Percentiles rank a stretch among this genome's conserved stretches.
Evolutionary conservation across 30 jellyfish, hydroid and myxozoan genomes (phyloP).

Genomic region (Catostylus mosaicus): DNA sequence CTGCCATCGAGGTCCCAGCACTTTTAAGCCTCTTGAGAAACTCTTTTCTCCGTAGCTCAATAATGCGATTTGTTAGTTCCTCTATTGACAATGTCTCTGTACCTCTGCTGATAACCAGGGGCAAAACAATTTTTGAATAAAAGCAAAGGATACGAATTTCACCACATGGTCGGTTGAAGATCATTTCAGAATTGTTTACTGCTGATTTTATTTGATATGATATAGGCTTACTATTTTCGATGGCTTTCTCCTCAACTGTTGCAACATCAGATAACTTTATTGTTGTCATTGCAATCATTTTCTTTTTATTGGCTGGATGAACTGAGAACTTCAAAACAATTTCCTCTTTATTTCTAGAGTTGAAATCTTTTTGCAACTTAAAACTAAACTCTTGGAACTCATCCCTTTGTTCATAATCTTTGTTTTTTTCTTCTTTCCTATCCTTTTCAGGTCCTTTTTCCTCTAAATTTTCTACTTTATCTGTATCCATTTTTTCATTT

Average conservation of each 20-base stretch:
- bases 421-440: neutral
- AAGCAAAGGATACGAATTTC: conserved; percentile 33
- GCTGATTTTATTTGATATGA: conserved; percentile 26
- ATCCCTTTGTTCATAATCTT: neutral
- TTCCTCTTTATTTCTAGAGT: conserved; percentile 34
- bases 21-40: conserved; percentile 54
- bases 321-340: conserved; percentile 65
- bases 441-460: neutral
- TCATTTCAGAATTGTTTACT: conserved; percentile 51
- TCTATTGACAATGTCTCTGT: conserved; percentile 73
- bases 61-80: conserved; percentile 63
- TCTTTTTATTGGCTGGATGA: conserved; percentile 71
- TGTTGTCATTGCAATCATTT: conserved; percentile 70
- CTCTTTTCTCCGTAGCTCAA: conserved; percentile 43
- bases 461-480: neutral
- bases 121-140: conserved; percentile 31
- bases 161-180: conserved; percentile 77
- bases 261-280: conserved; percentile 35
- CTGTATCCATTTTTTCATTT: neutral
- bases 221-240: conserved; percentile 2
- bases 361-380: conserved; percentile 29
- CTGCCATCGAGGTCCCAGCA: conserved; percentile 74
- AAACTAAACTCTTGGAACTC: conserved; percentile 58
- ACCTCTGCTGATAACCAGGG: conserved; percentile 29
- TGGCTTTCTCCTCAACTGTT: neutral